Conservation (phyloP, 2,113 vertebrate species). For the Empidonax alnorum region DNA sequence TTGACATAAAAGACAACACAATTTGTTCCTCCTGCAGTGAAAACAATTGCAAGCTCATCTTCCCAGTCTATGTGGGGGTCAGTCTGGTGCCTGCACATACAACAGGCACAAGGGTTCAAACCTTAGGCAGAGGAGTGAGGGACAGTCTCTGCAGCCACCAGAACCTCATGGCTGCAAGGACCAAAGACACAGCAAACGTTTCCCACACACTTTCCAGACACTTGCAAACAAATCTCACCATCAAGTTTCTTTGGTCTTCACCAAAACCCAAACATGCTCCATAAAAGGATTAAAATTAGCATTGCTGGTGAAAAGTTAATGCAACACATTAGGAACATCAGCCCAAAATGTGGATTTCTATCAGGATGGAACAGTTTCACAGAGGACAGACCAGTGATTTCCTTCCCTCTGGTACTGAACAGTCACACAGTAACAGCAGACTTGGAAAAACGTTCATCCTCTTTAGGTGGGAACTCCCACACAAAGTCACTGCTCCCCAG, state of each 20-base stretch:
- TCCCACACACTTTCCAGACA: background rate
- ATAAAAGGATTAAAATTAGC: background rate
- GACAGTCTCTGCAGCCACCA: background rate
- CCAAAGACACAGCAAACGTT: conserved; percentile 3
- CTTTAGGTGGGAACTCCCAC: background rate
- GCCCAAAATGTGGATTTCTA: background rate
- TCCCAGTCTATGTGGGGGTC: background rate
- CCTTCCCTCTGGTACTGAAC: background rate
- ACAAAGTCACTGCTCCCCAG: background rate
- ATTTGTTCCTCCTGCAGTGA: background rate
- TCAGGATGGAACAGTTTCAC: background rate
- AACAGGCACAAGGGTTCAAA: background rate
- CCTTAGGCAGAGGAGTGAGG: background rate
- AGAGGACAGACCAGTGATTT: background rate
- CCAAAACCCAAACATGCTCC: background rate
- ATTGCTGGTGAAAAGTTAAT: background rate
- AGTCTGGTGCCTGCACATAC: background rate
- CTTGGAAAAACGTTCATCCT: background rate
- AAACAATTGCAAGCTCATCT: background rate
- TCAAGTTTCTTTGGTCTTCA: background rate
- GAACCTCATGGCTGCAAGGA: background rate
- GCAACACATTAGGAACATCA: background rate
- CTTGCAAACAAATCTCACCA: background rate
- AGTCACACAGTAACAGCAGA: background rate
- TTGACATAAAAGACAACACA: background rate